Conservation (phyloP, 2,797 vertebrate species). For the Microctenopoma steveboyesi region DNA sequence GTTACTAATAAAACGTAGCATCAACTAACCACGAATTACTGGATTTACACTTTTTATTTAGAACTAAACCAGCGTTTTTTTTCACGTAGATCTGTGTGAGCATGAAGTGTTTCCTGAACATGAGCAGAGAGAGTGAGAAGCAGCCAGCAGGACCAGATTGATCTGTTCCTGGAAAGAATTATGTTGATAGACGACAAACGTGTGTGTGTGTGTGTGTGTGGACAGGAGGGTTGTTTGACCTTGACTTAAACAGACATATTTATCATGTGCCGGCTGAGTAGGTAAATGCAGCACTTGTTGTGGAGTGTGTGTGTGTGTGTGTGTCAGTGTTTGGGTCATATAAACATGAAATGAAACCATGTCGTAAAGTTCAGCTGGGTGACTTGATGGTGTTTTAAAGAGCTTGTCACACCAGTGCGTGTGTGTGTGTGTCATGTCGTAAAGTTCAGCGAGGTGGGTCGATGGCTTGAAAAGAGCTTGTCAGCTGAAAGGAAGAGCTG, state of each 20-base stretch:
- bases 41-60: no score
- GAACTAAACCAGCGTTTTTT: no score
- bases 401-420: conserved; percentile 46
- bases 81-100: no score
- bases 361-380: conserved; percentile 65
- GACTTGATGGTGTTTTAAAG: conserved; percentile 75
- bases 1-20: no score
- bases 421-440: conserved; percentile 59
- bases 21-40: no score
- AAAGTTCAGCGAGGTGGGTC: conserved; percentile 71
- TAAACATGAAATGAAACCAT: conserved; percentile 64
- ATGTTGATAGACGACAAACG: conserved; percentile 86
- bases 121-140: no score
- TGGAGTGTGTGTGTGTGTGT: conserved; percentile 9
- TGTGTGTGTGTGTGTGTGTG: conserved; percentile 17
- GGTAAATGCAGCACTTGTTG: conserved; percentile 79
- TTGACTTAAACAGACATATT: conserved; percentile 90
- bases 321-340: conserved; percentile 48
- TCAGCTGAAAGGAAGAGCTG: conserved; percentile 57
- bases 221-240: conserved; percentile 88
- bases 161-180: conserved; percentile 93
- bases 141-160: conserved; percentile 90
- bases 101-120: no score
- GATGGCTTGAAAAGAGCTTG: conserved; percentile 73
- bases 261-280: conserved; percentile 89